Conservation (phyloP, 64 coral and sea anemone species). For the Actinia equina region DNA sequence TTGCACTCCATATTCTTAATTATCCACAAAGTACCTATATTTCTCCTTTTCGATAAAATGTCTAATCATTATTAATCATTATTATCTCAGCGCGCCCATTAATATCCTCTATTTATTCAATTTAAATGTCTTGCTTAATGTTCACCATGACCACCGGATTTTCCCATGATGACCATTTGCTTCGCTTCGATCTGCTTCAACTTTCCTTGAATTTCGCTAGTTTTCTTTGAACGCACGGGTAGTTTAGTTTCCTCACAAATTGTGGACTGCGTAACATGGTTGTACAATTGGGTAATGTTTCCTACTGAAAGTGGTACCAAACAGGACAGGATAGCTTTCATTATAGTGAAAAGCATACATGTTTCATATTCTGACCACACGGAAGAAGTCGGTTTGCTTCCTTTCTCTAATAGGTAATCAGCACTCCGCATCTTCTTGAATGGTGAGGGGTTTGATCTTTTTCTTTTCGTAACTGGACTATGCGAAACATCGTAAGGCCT, state of each 20-base stretch:
- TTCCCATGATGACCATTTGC: neutral
- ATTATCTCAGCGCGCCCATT: too few relatives aligned
- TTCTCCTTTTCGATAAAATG: too few relatives aligned
- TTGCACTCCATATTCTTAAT: too few relatives aligned
- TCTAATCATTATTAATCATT: too few relatives aligned
- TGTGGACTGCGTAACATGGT: neutral
- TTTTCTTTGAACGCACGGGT: constrained; percentile 2
- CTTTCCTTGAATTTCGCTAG: neutral
- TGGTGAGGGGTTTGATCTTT: neutral
- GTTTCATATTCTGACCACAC: neutral
- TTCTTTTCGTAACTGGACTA: neutral
- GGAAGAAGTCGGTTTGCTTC: constrained; percentile 38
- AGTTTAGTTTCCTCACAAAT: constrained; percentile 6
- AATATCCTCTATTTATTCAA: too few relatives aligned
- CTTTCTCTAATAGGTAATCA: neutral
- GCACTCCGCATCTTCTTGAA: neutral
- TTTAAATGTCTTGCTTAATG: too few relatives aligned
- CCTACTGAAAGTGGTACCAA: constrained; percentile 8
- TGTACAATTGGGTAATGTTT: neutral
- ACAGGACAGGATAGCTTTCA: neutral
- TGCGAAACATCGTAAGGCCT: neutral
- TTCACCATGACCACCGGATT: neutral
- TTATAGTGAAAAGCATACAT: constrained; percentile 9
- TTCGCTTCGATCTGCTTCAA: neutral
- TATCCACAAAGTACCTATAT: too few relatives aligned